These are phyloP conservation scores for Hesperia comma DNA, from an alignment of 2,888 invertebrate genomes.

Conservation along the genomic window DNA sequence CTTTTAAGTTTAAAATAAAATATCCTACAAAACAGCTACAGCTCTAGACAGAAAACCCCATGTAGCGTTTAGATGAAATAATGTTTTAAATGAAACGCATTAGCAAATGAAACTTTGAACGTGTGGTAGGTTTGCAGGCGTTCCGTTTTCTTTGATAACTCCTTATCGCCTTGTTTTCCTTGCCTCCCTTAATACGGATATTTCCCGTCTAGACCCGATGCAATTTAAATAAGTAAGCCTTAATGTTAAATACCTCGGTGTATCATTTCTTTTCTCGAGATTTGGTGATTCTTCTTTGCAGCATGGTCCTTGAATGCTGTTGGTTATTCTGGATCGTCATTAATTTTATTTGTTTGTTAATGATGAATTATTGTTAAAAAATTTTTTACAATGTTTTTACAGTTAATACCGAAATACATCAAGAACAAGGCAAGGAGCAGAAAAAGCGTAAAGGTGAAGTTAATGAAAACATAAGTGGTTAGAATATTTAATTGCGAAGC, in stretches of 20 bases:
- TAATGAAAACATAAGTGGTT: too few species aligned
- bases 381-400: too few species aligned
- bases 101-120: slow-evolving; percentile 21
- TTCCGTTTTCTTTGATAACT: slow-evolving; percentile 58
- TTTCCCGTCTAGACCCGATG: slow-evolving; percentile 35
- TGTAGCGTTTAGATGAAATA: slow-evolving; percentile 4
- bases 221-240: slow-evolving; percentile 34
- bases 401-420: too few species aligned
- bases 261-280: slow-evolving; percentile 10
- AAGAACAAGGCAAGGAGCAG: too few species aligned
- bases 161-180: slow-evolving; percentile 53
- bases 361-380: too few species aligned
- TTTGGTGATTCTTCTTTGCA: not conserved
- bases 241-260: slow-evolving; percentile 20
- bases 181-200: slow-evolving; percentile 21
- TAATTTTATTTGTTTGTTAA: too few species aligned
- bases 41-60: not conserved
- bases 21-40: too few species aligned
- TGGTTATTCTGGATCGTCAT: not conserved
- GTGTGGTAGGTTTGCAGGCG: slow-evolving; percentile 15
- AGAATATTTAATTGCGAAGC: too few species aligned
- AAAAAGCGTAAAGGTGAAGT: too few species aligned
- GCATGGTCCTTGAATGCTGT: not conserved
- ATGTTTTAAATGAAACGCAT: slow-evolving; percentile 23
- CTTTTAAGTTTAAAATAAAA: not conserved